Conservation (phyloP, 2,888 invertebrate genomes). For the Ornithoptera alexandrae region DNA sequence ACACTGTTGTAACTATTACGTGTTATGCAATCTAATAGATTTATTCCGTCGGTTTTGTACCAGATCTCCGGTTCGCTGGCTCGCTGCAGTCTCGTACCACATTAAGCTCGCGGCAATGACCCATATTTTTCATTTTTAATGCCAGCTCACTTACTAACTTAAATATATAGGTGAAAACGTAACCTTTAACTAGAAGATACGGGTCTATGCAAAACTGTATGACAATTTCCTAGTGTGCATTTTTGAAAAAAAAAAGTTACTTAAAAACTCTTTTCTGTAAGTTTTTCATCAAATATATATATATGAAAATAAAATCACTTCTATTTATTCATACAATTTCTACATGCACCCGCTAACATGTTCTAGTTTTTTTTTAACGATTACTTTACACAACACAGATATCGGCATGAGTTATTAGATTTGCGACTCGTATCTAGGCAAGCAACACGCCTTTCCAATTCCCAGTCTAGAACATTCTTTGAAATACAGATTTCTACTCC, state of each 20-base stretch:
- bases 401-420: slow-evolving; percentile 12
- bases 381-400: slow-evolving; percentile 9
- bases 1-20: slow-evolving; percentile 28
- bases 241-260: no score
- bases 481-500: background rate
- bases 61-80: slow-evolving; percentile 15
- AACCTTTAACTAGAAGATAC: background rate
- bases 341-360: slow-evolving; percentile 16
- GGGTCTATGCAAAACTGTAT: no score
- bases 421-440: slow-evolving; percentile 21
- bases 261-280: no score
- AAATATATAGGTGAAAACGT: background rate
- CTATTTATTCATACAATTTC: background rate
- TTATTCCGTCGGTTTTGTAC: slow-evolving; percentile 19
- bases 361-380: slow-evolving; percentile 21
- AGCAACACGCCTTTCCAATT: slow-evolving; percentile 20
- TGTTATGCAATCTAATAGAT: slow-evolving; percentile 27
- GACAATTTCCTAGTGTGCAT: no score
- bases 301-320: background rate
- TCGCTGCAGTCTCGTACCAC: slow-evolving; percentile 10
- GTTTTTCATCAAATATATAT: no score
- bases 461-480: slow-evolving; percentile 16
- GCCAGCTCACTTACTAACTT: background rate
- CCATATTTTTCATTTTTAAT: slow-evolving; percentile 24
- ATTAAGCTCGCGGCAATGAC: slow-evolving; percentile 21